Evolutionary conservation across 2,888 invertebrate genomes (phyloP).

Genomic region (Toxonevra muliebris): DNA sequence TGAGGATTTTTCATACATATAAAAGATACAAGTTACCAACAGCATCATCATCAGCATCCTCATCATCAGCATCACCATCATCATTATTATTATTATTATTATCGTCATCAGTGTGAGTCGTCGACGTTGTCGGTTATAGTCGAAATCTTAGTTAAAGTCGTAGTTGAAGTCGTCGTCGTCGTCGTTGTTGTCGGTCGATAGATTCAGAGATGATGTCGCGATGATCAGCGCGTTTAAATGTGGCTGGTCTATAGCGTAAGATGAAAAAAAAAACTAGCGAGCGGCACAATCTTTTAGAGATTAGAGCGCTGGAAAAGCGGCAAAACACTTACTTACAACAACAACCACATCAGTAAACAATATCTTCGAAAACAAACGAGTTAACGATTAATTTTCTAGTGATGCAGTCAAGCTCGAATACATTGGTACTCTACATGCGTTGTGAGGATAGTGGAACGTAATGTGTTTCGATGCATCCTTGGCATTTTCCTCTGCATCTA

Average conservation of each 20-base stretch:
- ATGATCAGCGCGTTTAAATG: constrained; percentile 43
- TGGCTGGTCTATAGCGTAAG: neutral
- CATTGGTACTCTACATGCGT: too few species aligned
- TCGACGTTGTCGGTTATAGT: too few species aligned
- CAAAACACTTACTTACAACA: constrained; percentile 30
- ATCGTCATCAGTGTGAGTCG: neutral
- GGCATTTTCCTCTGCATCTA: too few species aligned
- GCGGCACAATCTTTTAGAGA: constrained; percentile 34
- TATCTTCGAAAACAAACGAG: constrained; percentile 13
- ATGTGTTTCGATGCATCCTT: too few species aligned
- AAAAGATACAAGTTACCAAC: too few species aligned
- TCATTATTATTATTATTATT: neutral
- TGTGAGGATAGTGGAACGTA: too few species aligned
- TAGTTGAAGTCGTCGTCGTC: constrained; percentile 5
- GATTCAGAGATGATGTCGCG: constrained; percentile 49
- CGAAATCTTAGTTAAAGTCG: too few species aligned
- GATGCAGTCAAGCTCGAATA: too few species aligned
- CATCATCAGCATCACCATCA: neutral
- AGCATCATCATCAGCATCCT: too few species aligned
- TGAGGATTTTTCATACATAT: too few species aligned
- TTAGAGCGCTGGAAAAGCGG: constrained; percentile 38
- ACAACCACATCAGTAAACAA: too few species aligned
- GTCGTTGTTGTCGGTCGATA: constrained; percentile 19
- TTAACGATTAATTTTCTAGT: too few species aligned
- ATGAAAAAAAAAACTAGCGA: constrained; percentile 6